Evolutionary conservation across 2,113 vertebrate species (phyloP), one percentile per base, ranked within the genome.

Genomic region (Trichechus manatus): DNA sequence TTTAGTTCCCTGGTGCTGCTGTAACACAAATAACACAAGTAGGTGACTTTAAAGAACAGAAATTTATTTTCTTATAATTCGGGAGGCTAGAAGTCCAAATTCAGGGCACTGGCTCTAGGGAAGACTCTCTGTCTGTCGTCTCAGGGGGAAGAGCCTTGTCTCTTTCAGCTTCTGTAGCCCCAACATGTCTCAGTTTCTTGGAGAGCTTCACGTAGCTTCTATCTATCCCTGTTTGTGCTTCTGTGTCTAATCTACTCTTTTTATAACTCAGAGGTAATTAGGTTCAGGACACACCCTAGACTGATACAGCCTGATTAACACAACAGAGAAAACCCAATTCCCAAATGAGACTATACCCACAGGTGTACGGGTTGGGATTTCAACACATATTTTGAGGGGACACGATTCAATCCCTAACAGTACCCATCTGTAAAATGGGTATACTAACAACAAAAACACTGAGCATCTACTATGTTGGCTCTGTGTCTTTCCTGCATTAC

Each of bases 381-480:
- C 72, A 72, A 74, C 72, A 19, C 6, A 39, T 39, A 74, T 39
- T 74, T 39, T 22, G 72, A 23, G 72, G 22, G 72, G 72, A 3
- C 36, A 74, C 36, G 39, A 74, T 23, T 74, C 36, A 39, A 39
- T 39, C 8, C 72, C 22, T 22, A 22, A 15, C 31, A 68, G 31
- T 68, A 39, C 33, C 19, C 17, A 87, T 47, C 95, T 81, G 20
- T 75, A 87, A 92, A 88, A 81, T 61, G 53, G 56, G 75, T 29
- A 36, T 19, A 68, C 14, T 92, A 27, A 66, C 33, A 78, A 44
- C 33, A 84, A 93, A 89, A 64, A 25, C 5, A 66, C 3, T 17
- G 56, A 88, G 20, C 47, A 1, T 15, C 27, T 56, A 44, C 22
- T 7, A 0, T 14, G 56, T 31, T 2, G 4, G 9, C 11, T 66